Base-by-base conservation (phyloP, 2,797 vertebrate genomes). In the Helostoma temminkii region DNA sequence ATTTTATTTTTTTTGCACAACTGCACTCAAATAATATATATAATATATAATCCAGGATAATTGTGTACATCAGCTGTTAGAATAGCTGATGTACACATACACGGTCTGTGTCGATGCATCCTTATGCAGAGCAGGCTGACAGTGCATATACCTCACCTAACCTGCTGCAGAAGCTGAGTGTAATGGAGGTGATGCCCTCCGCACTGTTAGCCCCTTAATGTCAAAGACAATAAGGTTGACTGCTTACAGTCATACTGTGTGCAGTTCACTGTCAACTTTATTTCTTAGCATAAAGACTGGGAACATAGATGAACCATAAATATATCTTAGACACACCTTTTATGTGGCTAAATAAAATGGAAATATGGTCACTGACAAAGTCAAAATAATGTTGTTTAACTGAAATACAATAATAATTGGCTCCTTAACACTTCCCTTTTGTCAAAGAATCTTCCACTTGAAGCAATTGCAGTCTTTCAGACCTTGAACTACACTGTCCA, bases 211-310 rank as follows among this genome's bases (percentile, higher is more conserved):
- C 59, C 48, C 46, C 30, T 68, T 64, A 69, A 66, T 74, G 68
- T 71, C 77, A 67, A n/a, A 75, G 53, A 64, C 52, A 63, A 82
- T 76, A 22, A 67, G 37, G 37, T 2, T 45, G 32, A 53, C 39
- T 41, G 64, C 3, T 52, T 32, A 2, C 61, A 48, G 36, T 48
- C 30, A 28, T 25, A 43, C 12, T 63, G 34, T 28, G 34, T 49
- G 28, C 12, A 61, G 56, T 32, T 62, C 63, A 41, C 48, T 42
- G 53, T 64, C 39, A 39, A 28, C 21, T 16, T 59, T 25, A 43
- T 9, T 6, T 56, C 37, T 25, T 30, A 25, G 26, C 15, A 14
- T 7, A n/a, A n/a, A n/a, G 18, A 55, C 12, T 25, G n/a, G n/a
- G n/a, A 14, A 36, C 11, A 28, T 9, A 46, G 36, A 28, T 52